Evolutionary conservation across 2,888 invertebrate species (phyloP).

Genomic region (Parnassius glacialis): DNA sequence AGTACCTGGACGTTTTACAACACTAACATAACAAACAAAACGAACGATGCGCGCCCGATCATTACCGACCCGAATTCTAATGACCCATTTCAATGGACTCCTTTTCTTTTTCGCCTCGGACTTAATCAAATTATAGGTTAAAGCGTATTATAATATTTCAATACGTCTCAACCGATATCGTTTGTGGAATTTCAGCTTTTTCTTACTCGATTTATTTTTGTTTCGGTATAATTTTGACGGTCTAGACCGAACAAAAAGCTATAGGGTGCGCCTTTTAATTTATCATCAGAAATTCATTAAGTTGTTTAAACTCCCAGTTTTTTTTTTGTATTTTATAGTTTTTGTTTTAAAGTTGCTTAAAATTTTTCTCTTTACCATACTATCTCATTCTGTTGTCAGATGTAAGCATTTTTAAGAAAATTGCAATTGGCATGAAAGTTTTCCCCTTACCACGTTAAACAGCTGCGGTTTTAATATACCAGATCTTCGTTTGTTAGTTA

Average conservation of each 20-base stretch:
- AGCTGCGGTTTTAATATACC: no score
- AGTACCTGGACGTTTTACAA: slow-evolving; percentile 52
- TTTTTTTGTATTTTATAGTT: no score
- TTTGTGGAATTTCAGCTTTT: slow-evolving; percentile 76
- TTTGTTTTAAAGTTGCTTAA: no score
- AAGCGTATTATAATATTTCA: slow-evolving; percentile 78
- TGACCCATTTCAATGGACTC: slow-evolving; percentile 70
- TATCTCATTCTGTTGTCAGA: no score
- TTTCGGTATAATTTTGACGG: slow-evolving; percentile 67
- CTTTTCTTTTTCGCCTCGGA: slow-evolving; percentile 71
- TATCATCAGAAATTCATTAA: not conserved
- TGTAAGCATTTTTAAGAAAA: no score
- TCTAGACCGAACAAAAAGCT: slow-evolving; percentile 64
- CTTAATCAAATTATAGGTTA: slow-evolving; percentile 81
- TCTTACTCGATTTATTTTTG: slow-evolving; percentile 71
- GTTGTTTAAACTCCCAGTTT: not conserved
- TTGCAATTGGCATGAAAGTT: no score
- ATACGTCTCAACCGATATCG: slow-evolving; percentile 71
- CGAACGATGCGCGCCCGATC: slow-evolving; percentile 61
- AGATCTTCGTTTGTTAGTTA: no score
- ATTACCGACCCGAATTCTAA: slow-evolving; percentile 77
- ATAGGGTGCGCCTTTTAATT: not conserved
- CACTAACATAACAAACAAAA: slow-evolving; percentile 71
- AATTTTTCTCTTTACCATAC: no score
- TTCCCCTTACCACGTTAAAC: no score